phyloP scores from a whole-genome alignment of 2,797 vertebrate genomes.

The Sebastes reedi region DNA sequence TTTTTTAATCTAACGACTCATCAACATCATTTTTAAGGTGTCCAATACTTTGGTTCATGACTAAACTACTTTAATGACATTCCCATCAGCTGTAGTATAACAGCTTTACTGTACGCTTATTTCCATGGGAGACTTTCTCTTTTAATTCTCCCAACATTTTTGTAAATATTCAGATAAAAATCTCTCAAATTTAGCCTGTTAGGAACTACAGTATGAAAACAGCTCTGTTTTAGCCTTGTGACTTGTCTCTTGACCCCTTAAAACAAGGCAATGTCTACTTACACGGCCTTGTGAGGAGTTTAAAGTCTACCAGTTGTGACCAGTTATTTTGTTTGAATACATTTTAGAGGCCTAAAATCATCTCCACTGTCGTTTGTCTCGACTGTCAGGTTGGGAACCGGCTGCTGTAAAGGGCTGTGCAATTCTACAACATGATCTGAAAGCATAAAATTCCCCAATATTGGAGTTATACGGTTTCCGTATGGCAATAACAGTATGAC shows the following conservation, averaged over 20 bases:
- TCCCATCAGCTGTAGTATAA: not conserved
- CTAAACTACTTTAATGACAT: no score
- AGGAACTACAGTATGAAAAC: not conserved
- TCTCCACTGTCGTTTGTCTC: not conserved
- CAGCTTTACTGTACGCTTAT: no score
- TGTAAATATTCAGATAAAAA: not conserved
- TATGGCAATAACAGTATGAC: not conserved
- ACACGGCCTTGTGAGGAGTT: fast-evolving
- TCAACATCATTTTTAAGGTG: no score
- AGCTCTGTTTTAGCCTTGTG: not conserved
- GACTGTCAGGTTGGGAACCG: not conserved
- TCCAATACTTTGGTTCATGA: no score
- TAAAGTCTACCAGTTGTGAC: not conserved
- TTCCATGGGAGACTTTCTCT: no score
- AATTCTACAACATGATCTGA: not conserved
- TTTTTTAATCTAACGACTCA: not conserved
- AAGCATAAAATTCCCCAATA: not conserved
- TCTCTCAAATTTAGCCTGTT: not conserved
- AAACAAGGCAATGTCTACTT: not conserved
- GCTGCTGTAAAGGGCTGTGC: not conserved
- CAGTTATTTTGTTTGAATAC: not conserved
- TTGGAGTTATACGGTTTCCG: not conserved
- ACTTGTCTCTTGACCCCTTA: not conserved
- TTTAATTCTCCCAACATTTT: not conserved
- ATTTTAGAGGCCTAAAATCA: not conserved